Evolutionary conservation across 53 echinoderm and acorn worm genomes (phyloP).

Genomic region (Paracentrotus lividus): DNA sequence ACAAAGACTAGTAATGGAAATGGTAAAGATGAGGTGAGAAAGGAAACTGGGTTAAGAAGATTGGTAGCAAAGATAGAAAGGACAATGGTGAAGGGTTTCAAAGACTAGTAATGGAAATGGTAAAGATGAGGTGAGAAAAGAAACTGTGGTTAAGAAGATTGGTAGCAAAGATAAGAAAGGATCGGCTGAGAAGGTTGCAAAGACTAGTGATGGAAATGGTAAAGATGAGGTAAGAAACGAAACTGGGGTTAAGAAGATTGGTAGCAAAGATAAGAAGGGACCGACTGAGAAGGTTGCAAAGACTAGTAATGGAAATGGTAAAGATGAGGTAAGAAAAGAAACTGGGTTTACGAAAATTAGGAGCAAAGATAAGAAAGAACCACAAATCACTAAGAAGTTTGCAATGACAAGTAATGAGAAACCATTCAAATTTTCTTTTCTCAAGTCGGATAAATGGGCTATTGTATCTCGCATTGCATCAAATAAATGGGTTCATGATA

Average conservation of each 20-base stretch:
- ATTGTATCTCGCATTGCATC: no score
- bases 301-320: slow-evolving; percentile 12
- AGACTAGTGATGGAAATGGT: slow-evolving; percentile 11
- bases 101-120: slow-evolving; percentile 21
- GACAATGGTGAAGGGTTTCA: neutral
- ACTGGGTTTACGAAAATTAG: no score
- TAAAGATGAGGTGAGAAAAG: slow-evolving; percentile 7
- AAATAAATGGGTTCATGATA: no score
- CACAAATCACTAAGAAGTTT: no score
- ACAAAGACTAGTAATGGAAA: neutral
- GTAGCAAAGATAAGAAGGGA: slow-evolving; percentile 75
- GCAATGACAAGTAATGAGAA: no score
- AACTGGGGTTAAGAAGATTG: slow-evolving; percentile 91
- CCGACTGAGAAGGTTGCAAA: neutral
- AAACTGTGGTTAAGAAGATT: slow-evolving; percentile 92
- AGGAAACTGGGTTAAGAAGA: slow-evolving; percentile 65
- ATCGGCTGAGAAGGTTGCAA: neutral
- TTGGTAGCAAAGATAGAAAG: slow-evolving; percentile 78
- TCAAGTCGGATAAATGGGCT: no score
- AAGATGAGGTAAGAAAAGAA: slow-evolving; percentile 12
- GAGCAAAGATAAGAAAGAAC: no score
- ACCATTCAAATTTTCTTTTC: no score
- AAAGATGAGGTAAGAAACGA: slow-evolving; percentile 41
- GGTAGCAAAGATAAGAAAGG: slow-evolving; percentile 77
- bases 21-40: slow-evolving; percentile 20